Evolutionary conservation across 2,797 vertebrate genomes (phyloP).

Genomic region (Cirrhinus mrigala): DNA sequence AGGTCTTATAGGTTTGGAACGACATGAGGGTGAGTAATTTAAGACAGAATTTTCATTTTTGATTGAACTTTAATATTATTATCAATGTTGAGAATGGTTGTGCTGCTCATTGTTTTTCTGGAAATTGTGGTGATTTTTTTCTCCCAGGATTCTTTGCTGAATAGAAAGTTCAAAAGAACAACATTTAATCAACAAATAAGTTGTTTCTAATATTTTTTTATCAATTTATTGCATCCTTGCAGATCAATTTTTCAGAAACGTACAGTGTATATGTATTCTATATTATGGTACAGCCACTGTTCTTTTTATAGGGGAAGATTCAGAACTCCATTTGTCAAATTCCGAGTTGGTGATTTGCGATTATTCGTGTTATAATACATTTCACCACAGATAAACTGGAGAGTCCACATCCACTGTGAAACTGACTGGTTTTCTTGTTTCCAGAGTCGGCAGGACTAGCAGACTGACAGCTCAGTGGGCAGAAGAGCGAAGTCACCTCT

Average conservation of each 20-base stretch:
- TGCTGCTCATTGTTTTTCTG: neutral
- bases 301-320: neutral
- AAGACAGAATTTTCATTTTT: too few relatives aligned
- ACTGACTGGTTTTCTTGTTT: slow-evolving; percentile 37
- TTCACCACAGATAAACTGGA: slow-evolving; percentile 41
- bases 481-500: slow-evolving; percentile 67
- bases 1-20: too few relatives aligned
- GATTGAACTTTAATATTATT: neutral
- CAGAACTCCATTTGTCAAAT: slow-evolving; percentile 41
- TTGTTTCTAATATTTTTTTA: neutral
- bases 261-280: neutral
- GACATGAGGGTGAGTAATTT: too few relatives aligned
- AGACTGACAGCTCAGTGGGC: slow-evolving; percentile 73
- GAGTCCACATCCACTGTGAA: slow-evolving; percentile 17
- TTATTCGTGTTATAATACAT: slow-evolving; percentile 42
- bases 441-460: slow-evolving; percentile 57
- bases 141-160: neutral
- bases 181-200: neutral
- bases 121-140: neutral
- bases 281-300: neutral
- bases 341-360: slow-evolving; percentile 39
- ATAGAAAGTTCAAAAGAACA: neutral
- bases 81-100: neutral
- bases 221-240: neutral
- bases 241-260: neutral